These are phyloP conservation scores for Condylostylus longicornis DNA, from an alignment of 1,140 invertebrate species.

Conservation along the genomic window DNA sequence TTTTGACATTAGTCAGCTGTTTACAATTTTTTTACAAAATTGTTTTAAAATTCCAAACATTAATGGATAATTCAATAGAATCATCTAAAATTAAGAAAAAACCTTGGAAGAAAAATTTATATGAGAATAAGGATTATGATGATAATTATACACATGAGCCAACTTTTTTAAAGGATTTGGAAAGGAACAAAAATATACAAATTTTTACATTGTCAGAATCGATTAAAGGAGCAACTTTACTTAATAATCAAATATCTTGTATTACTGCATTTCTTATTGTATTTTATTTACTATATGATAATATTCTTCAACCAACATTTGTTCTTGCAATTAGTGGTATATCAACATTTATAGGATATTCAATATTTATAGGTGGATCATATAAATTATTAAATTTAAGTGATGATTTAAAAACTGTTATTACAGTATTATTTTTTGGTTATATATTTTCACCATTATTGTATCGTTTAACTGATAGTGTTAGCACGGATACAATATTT, in stretches of 20 bases:
- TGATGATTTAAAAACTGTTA: constrained; percentile 48
- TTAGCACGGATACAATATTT: constrained; percentile 94
- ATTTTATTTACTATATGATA: constrained; percentile 57
- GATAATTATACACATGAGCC: constrained; percentile 87
- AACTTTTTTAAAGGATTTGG: constrained; percentile 68
- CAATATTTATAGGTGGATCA: no score
- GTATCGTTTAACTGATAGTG: constrained; percentile 88
- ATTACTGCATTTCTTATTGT: constrained; percentile 60
- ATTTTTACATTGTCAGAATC: constrained; percentile 52
- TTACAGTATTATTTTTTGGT: constrained; percentile 68
- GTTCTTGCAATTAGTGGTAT: constrained; percentile 41
- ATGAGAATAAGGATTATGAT: constrained; percentile 68
- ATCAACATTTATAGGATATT: constrained; percentile 38
- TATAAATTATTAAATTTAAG: constrained; percentile 23
- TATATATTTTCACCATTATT: constrained; percentile 77
- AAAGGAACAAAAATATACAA: constrained; percentile 66
- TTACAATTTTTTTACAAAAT: no score
- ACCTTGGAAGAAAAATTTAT: constrained; percentile 77
- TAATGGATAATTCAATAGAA: no score
- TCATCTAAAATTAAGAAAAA: constrained; percentile 24
- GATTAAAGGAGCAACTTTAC: constrained; percentile 51
- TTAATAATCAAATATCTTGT: constrained; percentile 59
- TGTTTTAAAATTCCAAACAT: no score
- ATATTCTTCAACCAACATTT: constrained; percentile 43
- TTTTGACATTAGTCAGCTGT: no score